Evolutionary conservation across 2,113 vertebrate species (phyloP).

Genomic region (pig (Sus scrofa)): T2T-Sscrofa CM000825.6:66198001-66198500

Average conservation of each 20-base stretch:
- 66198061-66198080: not conserved
- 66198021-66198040: too few relatives aligned
- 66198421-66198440: not conserved
- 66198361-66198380: fast-evolving
- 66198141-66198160: not conserved
- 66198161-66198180: not conserved
- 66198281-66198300: not conserved
- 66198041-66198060: not conserved
- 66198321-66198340: not conserved
- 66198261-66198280: not conserved
- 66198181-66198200: fast-evolving
- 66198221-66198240: too few relatives aligned
- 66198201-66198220: not conserved
- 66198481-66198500: not conserved
- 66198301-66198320: not conserved
- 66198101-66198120: not conserved
- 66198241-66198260: not conserved
- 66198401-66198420: fast-evolving
- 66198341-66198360: not conserved
- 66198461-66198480: not conserved
- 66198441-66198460: not conserved
- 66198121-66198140: not conserved
- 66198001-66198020: not conserved
- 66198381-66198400: not conserved
- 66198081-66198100: too few relatives aligned